A percentile compares a stretch with the other conserved stretches of the same genome.
Conservation (phyloP, 2,113 vertebrate species). For the Hippoglossus stenolepis region DNA sequence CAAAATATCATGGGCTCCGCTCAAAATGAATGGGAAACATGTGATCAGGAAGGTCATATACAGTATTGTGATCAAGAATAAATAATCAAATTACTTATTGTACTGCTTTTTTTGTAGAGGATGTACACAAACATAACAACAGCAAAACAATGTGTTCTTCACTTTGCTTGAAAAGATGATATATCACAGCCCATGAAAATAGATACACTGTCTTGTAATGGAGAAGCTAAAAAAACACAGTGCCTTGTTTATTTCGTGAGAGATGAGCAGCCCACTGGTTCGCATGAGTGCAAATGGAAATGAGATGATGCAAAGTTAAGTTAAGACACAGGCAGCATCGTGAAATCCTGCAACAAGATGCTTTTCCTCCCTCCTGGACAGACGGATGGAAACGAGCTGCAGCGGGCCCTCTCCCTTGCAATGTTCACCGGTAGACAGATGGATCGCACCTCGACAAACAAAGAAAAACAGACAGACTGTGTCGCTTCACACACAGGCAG, state of each 20-base stretch:
- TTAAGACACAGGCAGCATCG: neutral
- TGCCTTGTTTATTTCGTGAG: neutral
- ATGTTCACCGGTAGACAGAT: constrained; percentile 65
- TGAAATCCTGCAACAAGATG: constrained; percentile 20
- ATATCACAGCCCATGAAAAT: neutral
- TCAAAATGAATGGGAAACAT: neutral
- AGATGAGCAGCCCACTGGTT: neutral
- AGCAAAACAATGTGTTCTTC: no score
- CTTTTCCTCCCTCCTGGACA: constrained; percentile 23
- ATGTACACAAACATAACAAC: no score
- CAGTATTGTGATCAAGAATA: no score
- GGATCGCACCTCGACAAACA: constrained; percentile 72
- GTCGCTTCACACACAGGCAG: constrained; percentile 66
- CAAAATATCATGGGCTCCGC: neutral
- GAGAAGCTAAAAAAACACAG: neutral
- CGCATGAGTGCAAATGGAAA: constrained; percentile 20
- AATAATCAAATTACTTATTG: no score
- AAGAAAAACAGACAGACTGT: constrained; percentile 74
- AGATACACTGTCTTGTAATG: neutral
- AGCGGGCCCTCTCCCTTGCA: constrained; percentile 44
- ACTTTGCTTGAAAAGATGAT: no score
- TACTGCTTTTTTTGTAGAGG: no score
- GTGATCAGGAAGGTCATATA: no score
- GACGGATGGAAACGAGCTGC: constrained; percentile 53
- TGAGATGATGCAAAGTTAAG: neutral